Evolutionary conservation across 2,797 vertebrate genomes (phyloP).

Genomic region (Morelia viridis): DNA sequence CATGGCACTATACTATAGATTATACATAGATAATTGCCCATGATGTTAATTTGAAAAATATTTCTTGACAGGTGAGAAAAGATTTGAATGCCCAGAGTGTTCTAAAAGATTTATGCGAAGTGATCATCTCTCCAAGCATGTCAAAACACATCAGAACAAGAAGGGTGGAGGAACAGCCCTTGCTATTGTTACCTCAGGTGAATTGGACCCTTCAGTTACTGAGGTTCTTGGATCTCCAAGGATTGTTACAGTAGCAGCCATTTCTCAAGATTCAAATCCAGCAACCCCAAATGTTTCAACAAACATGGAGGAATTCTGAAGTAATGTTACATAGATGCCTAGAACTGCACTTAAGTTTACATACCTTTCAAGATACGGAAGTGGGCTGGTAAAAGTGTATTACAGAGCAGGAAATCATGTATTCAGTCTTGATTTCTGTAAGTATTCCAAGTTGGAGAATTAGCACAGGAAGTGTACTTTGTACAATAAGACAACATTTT

Average conservation of each 20-base stretch:
- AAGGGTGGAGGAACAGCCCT: slow-evolving; percentile 90
- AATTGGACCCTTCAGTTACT: slow-evolving; percentile 92
- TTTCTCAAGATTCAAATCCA: slow-evolving; percentile 94
- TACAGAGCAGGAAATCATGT: slow-evolving; percentile 75
- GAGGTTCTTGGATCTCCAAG: slow-evolving; percentile 90
- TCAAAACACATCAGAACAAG: slow-evolving; percentile 99
- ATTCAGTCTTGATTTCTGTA: slow-evolving; percentile 72
- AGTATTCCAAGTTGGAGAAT: slow-evolving; percentile 69
- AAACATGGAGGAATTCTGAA: slow-evolving; percentile 92
- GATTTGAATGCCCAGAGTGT: slow-evolving; percentile 97
- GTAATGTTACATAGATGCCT: slow-evolving; percentile 76
- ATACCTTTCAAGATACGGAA: slow-evolving; percentile 79
- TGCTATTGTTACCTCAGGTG: slow-evolving; percentile 96
- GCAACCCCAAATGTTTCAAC: slow-evolving; percentile 93
- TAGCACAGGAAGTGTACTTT: slow-evolving; percentile 72
- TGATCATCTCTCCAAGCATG: slow-evolving; percentile 98
- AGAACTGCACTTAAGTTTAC: slow-evolving; percentile 81
- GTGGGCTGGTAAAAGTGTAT: slow-evolving; percentile 76
- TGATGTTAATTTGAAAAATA: slow-evolving; percentile 36
- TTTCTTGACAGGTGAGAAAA: slow-evolving; percentile 89
- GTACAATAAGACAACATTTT: slow-evolving; percentile 68
- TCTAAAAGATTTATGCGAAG: slow-evolving; percentile 99
- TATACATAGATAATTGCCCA: neutral
- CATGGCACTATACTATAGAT: too few species aligned
- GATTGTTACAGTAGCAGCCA: slow-evolving; percentile 92